Evolutionary conservation across 2,888 invertebrate species (phyloP).

Genomic region (Seladonia tumulorum): DNA sequence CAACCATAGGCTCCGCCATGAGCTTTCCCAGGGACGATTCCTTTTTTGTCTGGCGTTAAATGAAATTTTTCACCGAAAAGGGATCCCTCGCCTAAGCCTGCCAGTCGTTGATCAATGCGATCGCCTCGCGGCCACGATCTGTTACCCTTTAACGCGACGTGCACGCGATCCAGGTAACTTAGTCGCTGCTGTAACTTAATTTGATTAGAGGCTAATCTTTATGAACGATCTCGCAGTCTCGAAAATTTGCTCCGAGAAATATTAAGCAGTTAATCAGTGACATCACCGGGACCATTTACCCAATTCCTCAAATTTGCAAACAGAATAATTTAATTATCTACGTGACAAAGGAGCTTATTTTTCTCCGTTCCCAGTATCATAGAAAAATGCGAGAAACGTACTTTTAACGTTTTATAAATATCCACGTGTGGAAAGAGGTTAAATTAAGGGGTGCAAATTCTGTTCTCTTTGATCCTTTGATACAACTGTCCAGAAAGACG

Average conservation of each 20-base stretch:
- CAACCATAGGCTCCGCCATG: neutral
- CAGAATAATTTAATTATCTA: too few relatives aligned
- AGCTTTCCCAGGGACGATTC: constrained; percentile 9
- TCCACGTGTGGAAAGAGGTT: too few relatives aligned
- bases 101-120: neutral
- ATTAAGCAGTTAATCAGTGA: neutral
- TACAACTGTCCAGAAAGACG: too few relatives aligned
- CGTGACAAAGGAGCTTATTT: neutral
- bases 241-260: neutral
- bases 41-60: constrained; percentile 25
- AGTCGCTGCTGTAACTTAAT: neutral
- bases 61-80: constrained; percentile 31
- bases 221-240: neutral
- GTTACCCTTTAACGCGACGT: neutral
- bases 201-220: neutral
- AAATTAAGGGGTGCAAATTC: too few relatives aligned
- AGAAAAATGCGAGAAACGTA: neutral
- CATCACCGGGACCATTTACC: neutral
- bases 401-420: too few relatives aligned
- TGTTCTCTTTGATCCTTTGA: too few relatives aligned
- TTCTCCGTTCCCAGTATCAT: neutral
- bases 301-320: neutral
- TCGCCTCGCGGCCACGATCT: neutral
- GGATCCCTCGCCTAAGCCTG: neutral
- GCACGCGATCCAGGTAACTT: neutral